Percentiles rank a stretch among this genome's conserved stretches.
phyloP scores from a whole-genome alignment of 2,113 vertebrate genomes.

The pig (Sus scrofa) region DNA sequence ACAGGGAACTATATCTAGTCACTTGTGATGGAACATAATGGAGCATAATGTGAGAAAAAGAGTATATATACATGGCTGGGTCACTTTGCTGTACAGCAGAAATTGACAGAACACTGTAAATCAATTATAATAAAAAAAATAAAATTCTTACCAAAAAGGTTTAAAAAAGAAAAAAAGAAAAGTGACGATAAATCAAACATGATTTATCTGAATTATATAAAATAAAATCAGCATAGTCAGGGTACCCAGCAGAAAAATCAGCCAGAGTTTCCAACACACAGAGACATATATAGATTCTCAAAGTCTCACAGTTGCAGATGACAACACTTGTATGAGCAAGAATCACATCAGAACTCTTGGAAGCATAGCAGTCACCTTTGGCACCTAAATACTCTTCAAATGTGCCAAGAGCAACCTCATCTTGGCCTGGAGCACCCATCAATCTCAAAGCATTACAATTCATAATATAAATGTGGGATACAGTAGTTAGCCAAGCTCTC shows the following conservation, averaged over 20 bases:
- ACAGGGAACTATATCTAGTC: too few relatives aligned
- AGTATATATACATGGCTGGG: too few relatives aligned
- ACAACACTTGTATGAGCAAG: background rate
- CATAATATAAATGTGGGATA: background rate
- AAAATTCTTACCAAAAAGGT: too few relatives aligned
- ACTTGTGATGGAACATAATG: too few relatives aligned
- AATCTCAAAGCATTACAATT: background rate
- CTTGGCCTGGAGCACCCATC: background rate
- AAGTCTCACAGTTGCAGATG: background rate
- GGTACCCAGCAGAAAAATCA: background rate
- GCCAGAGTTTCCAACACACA: background rate
- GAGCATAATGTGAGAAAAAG: too few relatives aligned
- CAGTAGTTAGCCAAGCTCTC: background rate
- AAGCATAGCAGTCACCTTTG: background rate
- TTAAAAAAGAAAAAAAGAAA: background rate
- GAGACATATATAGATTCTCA: background rate
- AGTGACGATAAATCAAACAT: background rate
- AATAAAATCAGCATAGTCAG: background rate
- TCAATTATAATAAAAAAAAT: too few relatives aligned
- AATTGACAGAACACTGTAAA: background rate
- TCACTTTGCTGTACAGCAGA: background rate
- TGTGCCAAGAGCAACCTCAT: background rate
- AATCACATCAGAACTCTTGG: background rate
- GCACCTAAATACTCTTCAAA: background rate
- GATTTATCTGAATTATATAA: background rate